Conservation (phyloP, 2,113 vertebrate genomes). For the Otus sunia region DNA sequence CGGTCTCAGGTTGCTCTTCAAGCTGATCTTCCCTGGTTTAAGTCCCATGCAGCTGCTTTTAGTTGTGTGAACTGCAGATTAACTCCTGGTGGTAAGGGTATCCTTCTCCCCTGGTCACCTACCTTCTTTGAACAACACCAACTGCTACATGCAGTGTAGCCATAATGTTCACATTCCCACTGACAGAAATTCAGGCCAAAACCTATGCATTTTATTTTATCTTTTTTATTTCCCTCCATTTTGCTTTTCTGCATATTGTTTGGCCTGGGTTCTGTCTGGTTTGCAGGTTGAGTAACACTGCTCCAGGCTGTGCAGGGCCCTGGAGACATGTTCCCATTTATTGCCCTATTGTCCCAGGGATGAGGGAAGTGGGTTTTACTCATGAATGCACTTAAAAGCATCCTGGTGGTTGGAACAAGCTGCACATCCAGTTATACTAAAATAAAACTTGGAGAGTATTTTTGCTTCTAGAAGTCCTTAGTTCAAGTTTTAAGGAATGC, state of each 20-base stretch:
- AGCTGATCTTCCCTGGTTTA: background rate
- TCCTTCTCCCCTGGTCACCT: background rate
- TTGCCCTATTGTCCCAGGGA: conserved; percentile 8
- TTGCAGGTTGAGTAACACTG: conserved; percentile 5
- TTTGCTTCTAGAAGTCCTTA: background rate
- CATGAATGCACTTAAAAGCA: background rate
- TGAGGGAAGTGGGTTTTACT: conserved; percentile 10
- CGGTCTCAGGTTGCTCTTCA: background rate
- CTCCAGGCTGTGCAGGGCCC: background rate
- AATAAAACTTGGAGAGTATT: background rate
- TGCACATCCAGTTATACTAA: background rate
- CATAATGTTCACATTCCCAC: background rate
- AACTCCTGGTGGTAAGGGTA: background rate
- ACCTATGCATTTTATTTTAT: background rate
- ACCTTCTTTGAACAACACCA: background rate
- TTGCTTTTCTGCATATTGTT: background rate
- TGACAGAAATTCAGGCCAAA: background rate
- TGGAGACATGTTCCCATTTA: background rate
- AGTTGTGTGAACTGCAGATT: background rate
- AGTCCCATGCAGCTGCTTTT: background rate
- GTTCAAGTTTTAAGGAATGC: background rate
- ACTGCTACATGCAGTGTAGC: background rate
- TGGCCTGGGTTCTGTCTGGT: background rate
- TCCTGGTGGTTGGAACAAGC: background rate
- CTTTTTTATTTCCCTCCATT: background rate